phyloP scores from a whole-genome alignment of 2,113 vertebrate species.

The Nesoenas mayeri region DNA sequence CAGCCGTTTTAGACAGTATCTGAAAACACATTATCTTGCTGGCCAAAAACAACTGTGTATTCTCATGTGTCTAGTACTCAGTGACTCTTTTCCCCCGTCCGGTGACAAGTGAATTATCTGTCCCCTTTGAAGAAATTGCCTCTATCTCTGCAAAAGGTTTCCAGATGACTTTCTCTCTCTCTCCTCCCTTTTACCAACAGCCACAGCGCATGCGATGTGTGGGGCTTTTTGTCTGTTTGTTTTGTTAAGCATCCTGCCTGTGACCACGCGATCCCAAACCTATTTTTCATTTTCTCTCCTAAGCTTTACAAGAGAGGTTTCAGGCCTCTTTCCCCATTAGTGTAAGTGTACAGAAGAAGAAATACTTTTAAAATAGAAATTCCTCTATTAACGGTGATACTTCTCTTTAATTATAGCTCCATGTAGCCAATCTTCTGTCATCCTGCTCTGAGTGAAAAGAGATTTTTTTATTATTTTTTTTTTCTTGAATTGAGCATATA shows the following conservation, averaged over 20 bases:
- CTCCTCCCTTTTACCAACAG: neutral
- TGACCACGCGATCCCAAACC: neutral
- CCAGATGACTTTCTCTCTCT: slow-evolving; percentile 1
- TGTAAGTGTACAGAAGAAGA: neutral
- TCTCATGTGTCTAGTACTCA: neutral
- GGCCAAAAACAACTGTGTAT: slow-evolving; percentile 4
- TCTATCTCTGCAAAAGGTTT: slow-evolving; percentile 46
- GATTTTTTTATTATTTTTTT: too few relatives aligned
- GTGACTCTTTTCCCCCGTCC: neutral
- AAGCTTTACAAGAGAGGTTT: neutral
- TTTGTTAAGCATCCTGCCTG: neutral
- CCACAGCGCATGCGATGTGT: neutral
- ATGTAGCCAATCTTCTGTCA: neutral
- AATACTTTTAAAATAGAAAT: neutral
- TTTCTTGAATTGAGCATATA: neutral
- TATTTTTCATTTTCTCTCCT: slow-evolving; percentile 31
- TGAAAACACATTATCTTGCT: slow-evolving; percentile 19
- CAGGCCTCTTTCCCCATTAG: neutral
- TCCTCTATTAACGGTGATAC: neutral
- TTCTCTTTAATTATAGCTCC: neutral
- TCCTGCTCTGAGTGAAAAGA: neutral
- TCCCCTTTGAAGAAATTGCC: slow-evolving; percentile 9
- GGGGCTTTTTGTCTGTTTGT: neutral
- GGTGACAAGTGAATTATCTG: slow-evolving; percentile 34
- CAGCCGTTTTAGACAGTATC: slow-evolving; percentile 11